Conservation (phyloP, 1,140 invertebrate genomes). For the Heliconius hermathena region DNA sequence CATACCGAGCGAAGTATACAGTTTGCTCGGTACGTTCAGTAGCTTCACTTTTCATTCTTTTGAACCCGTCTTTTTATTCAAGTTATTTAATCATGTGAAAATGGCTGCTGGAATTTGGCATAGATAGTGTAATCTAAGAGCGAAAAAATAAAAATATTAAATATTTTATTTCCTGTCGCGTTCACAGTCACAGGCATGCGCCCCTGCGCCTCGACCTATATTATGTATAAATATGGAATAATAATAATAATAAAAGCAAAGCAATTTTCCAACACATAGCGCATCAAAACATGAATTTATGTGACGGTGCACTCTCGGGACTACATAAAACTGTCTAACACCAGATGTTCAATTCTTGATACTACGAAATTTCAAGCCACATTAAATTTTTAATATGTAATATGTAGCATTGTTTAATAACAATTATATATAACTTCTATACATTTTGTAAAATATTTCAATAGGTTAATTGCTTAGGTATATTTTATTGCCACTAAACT, state of each 20-base stretch:
- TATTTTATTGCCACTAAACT: no score
- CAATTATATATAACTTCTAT: not conserved
- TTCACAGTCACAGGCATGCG: no score
- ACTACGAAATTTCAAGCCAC: not conserved
- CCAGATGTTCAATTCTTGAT: not conserved
- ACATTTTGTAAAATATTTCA: no score
- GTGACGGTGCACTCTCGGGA: constrained; percentile 9
- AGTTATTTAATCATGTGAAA: not conserved
- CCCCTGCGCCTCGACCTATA: no score
- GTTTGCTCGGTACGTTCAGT: no score
- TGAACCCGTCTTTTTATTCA: not conserved
- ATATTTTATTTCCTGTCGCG: no score
- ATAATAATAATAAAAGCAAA: not conserved
- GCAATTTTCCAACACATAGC: not conserved
- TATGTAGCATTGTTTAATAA: not conserved
- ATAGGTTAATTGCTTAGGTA: no score
- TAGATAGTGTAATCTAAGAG: not conserved
- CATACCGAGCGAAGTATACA: no score
- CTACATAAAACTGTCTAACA: constrained; percentile 9
- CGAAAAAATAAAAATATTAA: no score
- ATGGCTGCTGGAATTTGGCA: not conserved
- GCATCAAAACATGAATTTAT: constrained; percentile 6
- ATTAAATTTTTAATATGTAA: not conserved
- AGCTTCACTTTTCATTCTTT: no score
- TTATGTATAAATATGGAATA: not conserved